Percentiles rank a stretch among this genome's conserved stretches.
These are phyloP conservation scores for Passer montanus DNA, from an alignment of 2,113 vertebrate species.

Conservation along the genomic window DNA sequence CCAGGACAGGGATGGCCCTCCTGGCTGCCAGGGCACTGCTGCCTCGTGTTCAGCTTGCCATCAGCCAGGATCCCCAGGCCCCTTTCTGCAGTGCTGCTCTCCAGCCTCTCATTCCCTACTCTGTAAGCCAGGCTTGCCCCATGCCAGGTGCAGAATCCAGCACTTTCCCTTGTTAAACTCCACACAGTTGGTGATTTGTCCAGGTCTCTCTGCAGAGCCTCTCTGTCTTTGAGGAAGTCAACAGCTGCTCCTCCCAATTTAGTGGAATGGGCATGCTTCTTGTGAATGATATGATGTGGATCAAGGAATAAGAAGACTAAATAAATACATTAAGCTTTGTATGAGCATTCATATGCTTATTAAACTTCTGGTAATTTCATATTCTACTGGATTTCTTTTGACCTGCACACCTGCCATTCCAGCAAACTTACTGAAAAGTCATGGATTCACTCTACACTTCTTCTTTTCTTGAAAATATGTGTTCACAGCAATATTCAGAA, in stretches of 20 bases:
- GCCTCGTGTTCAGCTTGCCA: rapidly evolving
- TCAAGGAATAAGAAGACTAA: neutral
- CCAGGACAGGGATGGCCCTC: neutral
- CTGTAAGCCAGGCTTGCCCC: rapidly evolving
- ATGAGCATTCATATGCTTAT: neutral
- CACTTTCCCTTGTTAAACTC: neutral
- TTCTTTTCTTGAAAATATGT: neutral
- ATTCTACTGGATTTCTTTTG: neutral
- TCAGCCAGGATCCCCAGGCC: rapidly evolving
- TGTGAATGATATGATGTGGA: neutral
- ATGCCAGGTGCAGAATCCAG: rapidly evolving
- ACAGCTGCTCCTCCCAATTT: neutral
- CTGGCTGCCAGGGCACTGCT: neutral
- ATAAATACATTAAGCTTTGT: neutral
- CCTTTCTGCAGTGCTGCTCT: rapidly evolving
- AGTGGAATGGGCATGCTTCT: neutral
- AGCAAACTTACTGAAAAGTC: neutral
- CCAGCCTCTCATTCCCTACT: neutral
- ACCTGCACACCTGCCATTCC: neutral
- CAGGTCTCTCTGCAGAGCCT: neutral
- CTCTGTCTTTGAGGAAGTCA: neutral
- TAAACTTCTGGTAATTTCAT: neutral
- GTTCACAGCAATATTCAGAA: neutral
- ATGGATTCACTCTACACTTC: neutral
- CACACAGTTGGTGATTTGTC: rapidly evolving